Base-by-base conservation (phyloP, 2,113 vertebrate genomes). In the Pomatorhinus ruficollis region DNA sequence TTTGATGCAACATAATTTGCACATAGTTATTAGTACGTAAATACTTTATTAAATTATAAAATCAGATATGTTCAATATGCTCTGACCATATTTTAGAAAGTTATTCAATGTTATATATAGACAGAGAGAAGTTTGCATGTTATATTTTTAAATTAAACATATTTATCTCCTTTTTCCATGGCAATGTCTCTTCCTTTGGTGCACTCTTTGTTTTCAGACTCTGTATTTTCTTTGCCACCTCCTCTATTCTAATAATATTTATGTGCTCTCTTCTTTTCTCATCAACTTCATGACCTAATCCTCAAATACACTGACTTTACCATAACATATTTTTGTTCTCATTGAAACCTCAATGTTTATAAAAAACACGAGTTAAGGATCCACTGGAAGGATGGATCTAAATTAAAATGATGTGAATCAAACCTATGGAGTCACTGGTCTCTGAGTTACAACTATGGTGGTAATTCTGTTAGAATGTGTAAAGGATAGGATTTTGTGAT, bases 51-150 rank as follows among this genome's bases (percentile, higher is more conserved):
- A 69, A 52, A 69, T 42, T 2, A 68, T 40, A 54, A 88, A 87
- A 53, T 21, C 4, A 33, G 0, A 1, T 28, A 12, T 28, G 17
- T 69, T 42, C 10, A 49, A 61, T 9, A 25, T 37, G 4, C 12
- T 3, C 2, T 21, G 15, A 2, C 1, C 15, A 54, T 22, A 4
- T 47, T 60, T 53, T 27, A 69, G 76, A 35, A 50, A 45, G 4
- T 13, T 18, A 21, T 33, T 65, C 35, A 33, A 42, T 66, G 20
- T 84, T 66, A 23, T 6, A 70, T 10, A 63, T 8, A 30, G 22
- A 21, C 9, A 69, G 4, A 42, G 2, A 0, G 2, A 50, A 70
- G 3, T 1, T 23, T 77, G 6, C 15, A 4, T 57, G 5, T 49
- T 35, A 76, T 52, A 31, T 15, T 68, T 52, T 49, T 12, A 23